Percentiles rank a stretch among this genome's conserved stretches.
phyloP scores from a whole-genome alignment of 2,113 vertebrate genomes.

The Oreochromis spilurus region DNA sequence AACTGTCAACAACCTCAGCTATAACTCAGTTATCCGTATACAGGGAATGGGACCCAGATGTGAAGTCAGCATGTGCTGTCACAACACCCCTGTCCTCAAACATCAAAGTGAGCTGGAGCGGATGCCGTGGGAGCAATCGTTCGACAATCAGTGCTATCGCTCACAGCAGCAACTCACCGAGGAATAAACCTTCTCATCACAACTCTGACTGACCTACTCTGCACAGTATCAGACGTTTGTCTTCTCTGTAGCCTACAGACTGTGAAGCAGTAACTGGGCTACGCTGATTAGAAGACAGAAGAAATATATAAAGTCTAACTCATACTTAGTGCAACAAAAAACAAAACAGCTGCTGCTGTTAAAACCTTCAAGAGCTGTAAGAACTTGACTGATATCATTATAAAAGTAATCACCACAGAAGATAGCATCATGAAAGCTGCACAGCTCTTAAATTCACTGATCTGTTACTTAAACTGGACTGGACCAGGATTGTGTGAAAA shows the following conservation, averaged over 20 bases:
- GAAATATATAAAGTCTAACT: not conserved
- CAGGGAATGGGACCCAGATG: conserved; percentile 36
- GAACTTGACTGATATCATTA: not conserved
- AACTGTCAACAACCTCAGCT: conserved; percentile 31
- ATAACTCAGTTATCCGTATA: conserved; percentile 27
- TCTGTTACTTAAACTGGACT: not conserved
- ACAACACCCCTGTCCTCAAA: conserved; percentile 45
- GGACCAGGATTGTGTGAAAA: not conserved
- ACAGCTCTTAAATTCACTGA: not conserved
- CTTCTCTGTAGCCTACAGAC: not conserved
- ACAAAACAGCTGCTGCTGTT: not conserved
- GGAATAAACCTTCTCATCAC: conserved; percentile 44
- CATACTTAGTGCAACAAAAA: not conserved
- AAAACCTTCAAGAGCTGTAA: not conserved
- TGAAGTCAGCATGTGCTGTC: conserved; percentile 59
- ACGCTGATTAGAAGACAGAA: not conserved
- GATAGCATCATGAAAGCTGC: not conserved
- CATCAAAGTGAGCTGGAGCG: conserved; percentile 46
- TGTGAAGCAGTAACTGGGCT: not conserved
- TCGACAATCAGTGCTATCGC: conserved; percentile 38
- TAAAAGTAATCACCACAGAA: not conserved
- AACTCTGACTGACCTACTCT: conserved; percentile 7
- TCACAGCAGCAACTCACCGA: conserved; percentile 25
- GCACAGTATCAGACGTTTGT: not conserved
- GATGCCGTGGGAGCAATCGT: conserved; percentile 24